Percentiles rank a stretch among this genome's conserved stretches.
Evolutionary conservation across 2,797 vertebrate genomes (phyloP).

Genomic region (Cossypha dichroa): DNA sequence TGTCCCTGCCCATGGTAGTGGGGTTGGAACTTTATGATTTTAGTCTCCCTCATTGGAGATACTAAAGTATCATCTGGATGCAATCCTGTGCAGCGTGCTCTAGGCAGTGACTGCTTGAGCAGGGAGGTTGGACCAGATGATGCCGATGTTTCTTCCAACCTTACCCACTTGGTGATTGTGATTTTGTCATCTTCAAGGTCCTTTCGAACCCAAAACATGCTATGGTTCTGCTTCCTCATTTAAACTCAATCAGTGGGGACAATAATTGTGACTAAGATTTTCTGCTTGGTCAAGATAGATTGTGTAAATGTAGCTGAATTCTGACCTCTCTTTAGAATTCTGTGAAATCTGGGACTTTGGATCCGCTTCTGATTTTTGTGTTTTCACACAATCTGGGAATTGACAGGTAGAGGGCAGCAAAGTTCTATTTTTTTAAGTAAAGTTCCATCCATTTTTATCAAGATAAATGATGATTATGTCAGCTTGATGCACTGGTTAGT

Average conservation of each 20-base stretch:
- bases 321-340: background rate
- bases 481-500: background rate
- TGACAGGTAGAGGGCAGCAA: constrained; percentile 75
- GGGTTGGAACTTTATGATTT: fast-evolving
- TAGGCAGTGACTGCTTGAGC: background rate
- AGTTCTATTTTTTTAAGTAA: constrained; percentile 33
- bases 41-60: background rate
- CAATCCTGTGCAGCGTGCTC: background rate
- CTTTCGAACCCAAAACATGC: background rate
- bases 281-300: background rate
- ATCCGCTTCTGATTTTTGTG: background rate
- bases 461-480: background rate
- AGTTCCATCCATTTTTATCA: background rate
- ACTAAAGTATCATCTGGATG: background rate
- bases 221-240: background rate
- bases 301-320: background rate
- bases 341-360: background rate
- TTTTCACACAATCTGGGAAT: background rate
- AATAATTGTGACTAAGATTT: background rate
- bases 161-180: background rate
- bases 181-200: background rate
- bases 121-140: background rate
- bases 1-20: background rate
- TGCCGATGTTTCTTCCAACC: background rate
- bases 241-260: background rate